phyloP scores from a whole-genome alignment of 1,140 invertebrate genomes.

The Drosophila sp. region DNA sequence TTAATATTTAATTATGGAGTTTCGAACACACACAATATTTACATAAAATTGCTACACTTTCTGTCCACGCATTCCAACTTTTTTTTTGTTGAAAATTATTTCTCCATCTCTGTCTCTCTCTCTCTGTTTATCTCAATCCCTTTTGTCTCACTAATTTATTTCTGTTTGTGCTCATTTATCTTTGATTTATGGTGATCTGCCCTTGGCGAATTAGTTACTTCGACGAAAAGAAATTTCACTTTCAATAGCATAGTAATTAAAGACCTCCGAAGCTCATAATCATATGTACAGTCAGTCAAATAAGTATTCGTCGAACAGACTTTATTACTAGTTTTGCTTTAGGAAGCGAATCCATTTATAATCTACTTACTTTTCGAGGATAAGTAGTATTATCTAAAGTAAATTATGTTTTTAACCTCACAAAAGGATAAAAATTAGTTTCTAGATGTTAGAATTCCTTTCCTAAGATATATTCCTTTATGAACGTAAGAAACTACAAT shows the following conservation, averaged over 20 bases:
- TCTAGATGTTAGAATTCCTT: no score
- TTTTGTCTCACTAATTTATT: slow-evolving; percentile 19
- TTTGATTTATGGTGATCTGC: slow-evolving; percentile 16
- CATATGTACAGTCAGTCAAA: background rate
- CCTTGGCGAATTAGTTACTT: slow-evolving; percentile 37
- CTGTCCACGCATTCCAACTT: slow-evolving; percentile 3
- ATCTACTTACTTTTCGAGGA: no score
- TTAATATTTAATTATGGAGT: slow-evolving; percentile 6
- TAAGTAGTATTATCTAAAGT: no score
- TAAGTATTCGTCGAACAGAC: no score
- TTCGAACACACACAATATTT: slow-evolving; percentile 32
- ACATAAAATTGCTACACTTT: slow-evolving; percentile 30
- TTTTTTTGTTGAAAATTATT: slow-evolving; percentile 1
- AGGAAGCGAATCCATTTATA: no score
- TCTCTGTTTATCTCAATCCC: background rate
- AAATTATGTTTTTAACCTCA: no score
- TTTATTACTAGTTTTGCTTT: no score
- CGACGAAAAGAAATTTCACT: slow-evolving; percentile 57
- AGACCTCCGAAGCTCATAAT: background rate
- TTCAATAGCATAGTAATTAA: slow-evolving; percentile 46
- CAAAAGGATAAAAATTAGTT: no score
- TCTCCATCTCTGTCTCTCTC: slow-evolving; percentile 12
- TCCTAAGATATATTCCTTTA: no score
- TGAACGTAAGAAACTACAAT: no score
- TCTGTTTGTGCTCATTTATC: background rate